Evolutionary conservation across 2,797 vertebrate species (phyloP).

Genomic region (Anguilla obscura): DNA sequence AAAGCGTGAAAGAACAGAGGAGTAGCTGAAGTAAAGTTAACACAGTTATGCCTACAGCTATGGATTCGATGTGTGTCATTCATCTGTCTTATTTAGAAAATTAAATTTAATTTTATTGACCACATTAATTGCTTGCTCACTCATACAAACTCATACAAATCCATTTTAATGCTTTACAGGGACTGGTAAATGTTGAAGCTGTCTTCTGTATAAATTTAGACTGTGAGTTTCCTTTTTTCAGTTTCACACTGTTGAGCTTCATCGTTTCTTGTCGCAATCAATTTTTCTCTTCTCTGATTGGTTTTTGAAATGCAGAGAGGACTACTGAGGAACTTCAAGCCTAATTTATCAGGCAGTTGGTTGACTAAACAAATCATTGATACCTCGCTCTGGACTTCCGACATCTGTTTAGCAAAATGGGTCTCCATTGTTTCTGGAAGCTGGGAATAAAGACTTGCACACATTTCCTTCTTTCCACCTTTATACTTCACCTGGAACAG

Average conservation of each 20-base stretch:
- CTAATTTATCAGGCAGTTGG: neutral
- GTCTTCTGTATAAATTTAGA: neutral
- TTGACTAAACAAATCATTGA: neutral
- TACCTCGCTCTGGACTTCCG: slow-evolving; percentile 78
- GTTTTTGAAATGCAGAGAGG: neutral
- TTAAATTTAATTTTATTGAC: neutral
- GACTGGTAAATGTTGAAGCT: neutral
- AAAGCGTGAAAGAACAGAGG: neutral
- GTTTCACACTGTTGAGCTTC: too few species aligned
- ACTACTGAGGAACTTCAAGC: neutral
- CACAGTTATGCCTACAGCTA: neutral
- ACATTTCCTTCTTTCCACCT: slow-evolving; percentile 55
- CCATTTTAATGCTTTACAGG: neutral
- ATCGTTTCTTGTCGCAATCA: neutral
- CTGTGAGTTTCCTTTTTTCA: neutral
- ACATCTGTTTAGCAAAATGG: slow-evolving; percentile 63
- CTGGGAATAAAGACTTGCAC: slow-evolving; percentile 60
- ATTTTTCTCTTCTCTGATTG: neutral
- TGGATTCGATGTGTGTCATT: neutral
- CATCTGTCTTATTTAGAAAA: neutral
- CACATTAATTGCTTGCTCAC: neutral
- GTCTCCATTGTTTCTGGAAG: slow-evolving; percentile 66
- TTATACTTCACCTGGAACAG: slow-evolving; percentile 80
- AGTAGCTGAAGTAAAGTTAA: neutral
- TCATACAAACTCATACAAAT: slow-evolving; percentile 10